These are phyloP conservation scores for Otis tarda DNA, from an alignment of 2,113 vertebrate species.

Conservation along the genomic window DNA sequence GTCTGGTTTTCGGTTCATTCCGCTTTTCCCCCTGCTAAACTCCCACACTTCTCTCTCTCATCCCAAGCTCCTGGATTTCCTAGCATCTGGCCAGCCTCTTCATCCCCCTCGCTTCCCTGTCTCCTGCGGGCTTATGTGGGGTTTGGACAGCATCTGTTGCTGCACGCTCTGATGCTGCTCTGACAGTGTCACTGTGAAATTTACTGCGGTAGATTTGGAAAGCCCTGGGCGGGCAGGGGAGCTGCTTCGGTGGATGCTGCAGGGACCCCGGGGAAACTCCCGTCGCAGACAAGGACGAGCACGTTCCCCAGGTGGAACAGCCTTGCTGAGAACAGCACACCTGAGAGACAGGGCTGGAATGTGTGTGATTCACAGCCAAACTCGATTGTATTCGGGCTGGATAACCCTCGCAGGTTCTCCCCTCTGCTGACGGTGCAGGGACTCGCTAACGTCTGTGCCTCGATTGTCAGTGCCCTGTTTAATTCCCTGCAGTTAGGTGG, in stretches of 20 bases:
- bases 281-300: not conserved
- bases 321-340: not conserved
- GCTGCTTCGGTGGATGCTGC: not conserved
- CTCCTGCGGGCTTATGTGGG: not conserved
- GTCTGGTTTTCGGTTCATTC: not conserved
- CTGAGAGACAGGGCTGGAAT: not conserved
- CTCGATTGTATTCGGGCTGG: not conserved
- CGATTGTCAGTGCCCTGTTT: not conserved
- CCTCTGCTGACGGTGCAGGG: not conserved
- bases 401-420: not conserved
- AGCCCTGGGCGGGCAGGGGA: not conserved
- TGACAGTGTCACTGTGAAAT: not conserved
- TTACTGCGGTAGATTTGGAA: not conserved
- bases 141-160: not conserved
- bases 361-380: not conserved
- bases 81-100: not conserved
- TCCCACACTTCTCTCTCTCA: slow-evolving; percentile 6
- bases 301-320: not conserved
- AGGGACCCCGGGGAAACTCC: not conserved
- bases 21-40: not conserved
- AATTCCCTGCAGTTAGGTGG: not conserved
- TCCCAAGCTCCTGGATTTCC: slow-evolving; percentile 6
- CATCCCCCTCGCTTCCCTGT: not conserved
- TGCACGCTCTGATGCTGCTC: not conserved
- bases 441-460: not conserved